Conservation (phyloP, 2,888 invertebrate genomes). For the Vannuccia rotundouncinata region DNA sequence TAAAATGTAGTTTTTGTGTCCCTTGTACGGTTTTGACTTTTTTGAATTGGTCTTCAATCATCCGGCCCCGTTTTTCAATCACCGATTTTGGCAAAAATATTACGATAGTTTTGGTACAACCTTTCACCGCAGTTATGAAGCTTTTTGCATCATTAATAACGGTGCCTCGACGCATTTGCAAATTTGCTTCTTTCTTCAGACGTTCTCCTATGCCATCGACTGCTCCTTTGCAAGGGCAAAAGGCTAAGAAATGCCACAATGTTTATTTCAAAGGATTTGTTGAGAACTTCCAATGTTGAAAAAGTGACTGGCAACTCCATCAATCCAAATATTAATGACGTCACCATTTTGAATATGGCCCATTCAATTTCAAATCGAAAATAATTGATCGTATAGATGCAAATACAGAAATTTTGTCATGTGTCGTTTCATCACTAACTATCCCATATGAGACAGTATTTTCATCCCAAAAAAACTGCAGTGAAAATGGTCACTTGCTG, state of each 20-base stretch:
- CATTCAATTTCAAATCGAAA: too few relatives aligned
- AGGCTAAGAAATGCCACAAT: slow-evolving; percentile 14
- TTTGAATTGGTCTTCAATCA: too few relatives aligned
- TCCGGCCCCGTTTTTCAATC: too few relatives aligned
- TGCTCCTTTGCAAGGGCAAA: neutral
- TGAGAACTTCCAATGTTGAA: too few relatives aligned
- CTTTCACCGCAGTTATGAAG: too few relatives aligned
- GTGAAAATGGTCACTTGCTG: slow-evolving; percentile 19
- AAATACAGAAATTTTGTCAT: slow-evolving; percentile 14
- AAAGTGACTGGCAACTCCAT: neutral
- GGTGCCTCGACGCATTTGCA: neutral
- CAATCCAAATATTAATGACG: neutral
- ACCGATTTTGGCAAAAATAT: too few relatives aligned
- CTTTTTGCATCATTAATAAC: too few relatives aligned
- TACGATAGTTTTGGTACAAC: too few relatives aligned
- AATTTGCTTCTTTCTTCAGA: neutral
- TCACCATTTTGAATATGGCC: neutral
- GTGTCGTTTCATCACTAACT: neutral
- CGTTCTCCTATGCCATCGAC: neutral
- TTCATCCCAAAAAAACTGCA: slow-evolving; percentile 8
- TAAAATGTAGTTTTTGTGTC: too few relatives aligned
- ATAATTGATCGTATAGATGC: too few relatives aligned
- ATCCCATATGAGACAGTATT: neutral
- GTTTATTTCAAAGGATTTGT: too few relatives aligned
- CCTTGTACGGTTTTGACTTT: too few relatives aligned